Base-by-base conservation (phyloP, 2,113 vertebrate species). In the Machaerirhynchus nigripectus region DNA sequence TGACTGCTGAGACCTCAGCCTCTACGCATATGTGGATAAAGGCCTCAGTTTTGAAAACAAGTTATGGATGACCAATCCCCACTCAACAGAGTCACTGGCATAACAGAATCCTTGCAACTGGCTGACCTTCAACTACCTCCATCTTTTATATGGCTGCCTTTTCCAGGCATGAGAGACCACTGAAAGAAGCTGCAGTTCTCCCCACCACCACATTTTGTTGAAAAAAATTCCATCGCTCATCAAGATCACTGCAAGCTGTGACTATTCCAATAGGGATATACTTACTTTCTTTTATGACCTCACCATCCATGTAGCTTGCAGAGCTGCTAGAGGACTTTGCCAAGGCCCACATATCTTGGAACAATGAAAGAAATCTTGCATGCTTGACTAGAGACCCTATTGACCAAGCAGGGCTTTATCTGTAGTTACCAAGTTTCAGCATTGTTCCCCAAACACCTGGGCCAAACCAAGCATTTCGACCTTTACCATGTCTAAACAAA, bases 381-480 rank as follows among this genome's bases (percentile, higher is more conserved):
- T 81, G 93, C 88, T 89, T 92, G 87, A 95, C 87, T 88, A 42
- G 33, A 96, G 71, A 89, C 21, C 20, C 37, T 92, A 78, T 47
- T 90, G 86, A 91, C 73, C 73, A 61, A 89, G 55, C 33, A 88
- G 79, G 42, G 80, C 33, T 93, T 92, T 44, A 90, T 50, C 59
- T 80, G 39, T 28, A 73, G 55, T 53, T 90, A 63, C 70, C 27
- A n/a, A 20, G 16, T 64, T 86, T 81, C 47, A 84, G 69, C 65
- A 97, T 96, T 97, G 96, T 97, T 96, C 64, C 56, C 11, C 75
- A 78, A 15, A 56, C 95, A 96, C 96, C 95, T 97, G 96, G 83
- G 56, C 31, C 88, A 94, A 95, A 84, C 75, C 88, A 96, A 89
- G 87, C 95, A 71, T 92, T 96, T 94, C 85, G 14, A 96, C 95